Evolutionary conservation across 35 echinoderm and acorn worm species (phyloP).

Genomic region (Ptychodera flava): DNA sequence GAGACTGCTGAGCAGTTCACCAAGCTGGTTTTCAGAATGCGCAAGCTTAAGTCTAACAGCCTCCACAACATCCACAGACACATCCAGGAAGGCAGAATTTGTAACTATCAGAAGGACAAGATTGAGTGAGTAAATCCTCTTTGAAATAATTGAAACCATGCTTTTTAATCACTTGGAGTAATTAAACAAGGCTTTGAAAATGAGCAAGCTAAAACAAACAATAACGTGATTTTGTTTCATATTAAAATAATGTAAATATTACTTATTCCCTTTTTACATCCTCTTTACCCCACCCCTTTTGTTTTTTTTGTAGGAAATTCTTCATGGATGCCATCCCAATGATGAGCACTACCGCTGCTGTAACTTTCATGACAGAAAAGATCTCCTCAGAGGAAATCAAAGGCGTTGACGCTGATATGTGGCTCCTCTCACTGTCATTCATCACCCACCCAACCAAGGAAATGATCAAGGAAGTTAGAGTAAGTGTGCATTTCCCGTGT

Average conservation of each 20-base stretch:
- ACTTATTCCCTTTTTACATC: no score
- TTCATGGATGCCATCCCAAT: conserved; percentile 52
- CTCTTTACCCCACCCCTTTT: no score
- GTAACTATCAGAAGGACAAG: background rate
- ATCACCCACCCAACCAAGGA: conserved; percentile 47
- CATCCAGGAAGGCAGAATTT: background rate
- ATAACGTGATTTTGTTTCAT: no score
- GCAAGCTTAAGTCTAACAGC: conserved; percentile 17
- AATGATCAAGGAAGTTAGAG: conserved; percentile 57
- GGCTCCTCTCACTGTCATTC: conserved; percentile 38
- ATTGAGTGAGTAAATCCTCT: background rate
- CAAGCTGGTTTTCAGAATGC: conserved; percentile 32
- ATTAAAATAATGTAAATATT: no score
- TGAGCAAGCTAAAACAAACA: no score
- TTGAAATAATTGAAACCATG: conserved; percentile 24
- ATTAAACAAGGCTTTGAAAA: no score
- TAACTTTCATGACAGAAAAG: conserved; percentile 44
- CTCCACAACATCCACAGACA: conserved; percentile 3
- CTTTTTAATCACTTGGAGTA: no score
- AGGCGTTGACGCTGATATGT: background rate
- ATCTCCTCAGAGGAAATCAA: conserved; percentile 11
- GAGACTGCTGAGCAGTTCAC: conserved; percentile 46
- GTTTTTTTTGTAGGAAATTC: conserved; percentile 28
- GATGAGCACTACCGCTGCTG: conserved; percentile 41
- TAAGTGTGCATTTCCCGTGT: no score